A percentile compares a stretch with the other conserved stretches of the same genome.
phyloP scores from a whole-genome alignment of 1,140 invertebrate species.

The Plectrocnemia conspersa region DNA sequence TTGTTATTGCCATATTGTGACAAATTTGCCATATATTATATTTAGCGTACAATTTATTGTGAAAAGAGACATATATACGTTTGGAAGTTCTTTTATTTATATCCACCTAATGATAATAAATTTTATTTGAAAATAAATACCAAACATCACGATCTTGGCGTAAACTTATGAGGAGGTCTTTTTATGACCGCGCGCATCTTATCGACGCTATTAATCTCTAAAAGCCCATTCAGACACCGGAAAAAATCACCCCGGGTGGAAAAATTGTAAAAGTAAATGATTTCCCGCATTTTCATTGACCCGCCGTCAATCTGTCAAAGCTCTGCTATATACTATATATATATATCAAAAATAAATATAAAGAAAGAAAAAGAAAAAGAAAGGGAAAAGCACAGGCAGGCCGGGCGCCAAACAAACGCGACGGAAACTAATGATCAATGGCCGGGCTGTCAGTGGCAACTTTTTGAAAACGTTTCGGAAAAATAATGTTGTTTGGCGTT shows the following conservation, averaged over 20 bases:
- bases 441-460: constrained; percentile 2
- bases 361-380: too few species aligned
- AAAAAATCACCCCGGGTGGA: background rate
- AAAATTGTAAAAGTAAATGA: background rate
- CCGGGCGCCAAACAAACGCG: background rate
- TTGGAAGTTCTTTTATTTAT: too few species aligned
- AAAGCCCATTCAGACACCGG: background rate
- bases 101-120: constrained; percentile 12
- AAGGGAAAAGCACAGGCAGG: too few species aligned
- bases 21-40: too few species aligned
- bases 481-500: background rate
- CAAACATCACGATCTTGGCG: background rate
- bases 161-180: background rate
- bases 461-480: background rate
- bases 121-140: constrained; percentile 10
- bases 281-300: constrained; percentile 7
- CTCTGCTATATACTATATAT: too few species aligned
- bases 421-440: constrained; percentile 10
- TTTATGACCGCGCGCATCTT: constrained; percentile 1
- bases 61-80: too few species aligned
- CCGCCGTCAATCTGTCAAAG: background rate
- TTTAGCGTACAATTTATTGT: too few species aligned
- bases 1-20: too few species aligned
- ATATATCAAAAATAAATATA: too few species aligned
- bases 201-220: constrained; percentile 4